Percentiles rank a stretch among this genome's conserved stretches.
phyloP scores from a whole-genome alignment of 2,113 vertebrate genomes.

The Pagrus major region DNA sequence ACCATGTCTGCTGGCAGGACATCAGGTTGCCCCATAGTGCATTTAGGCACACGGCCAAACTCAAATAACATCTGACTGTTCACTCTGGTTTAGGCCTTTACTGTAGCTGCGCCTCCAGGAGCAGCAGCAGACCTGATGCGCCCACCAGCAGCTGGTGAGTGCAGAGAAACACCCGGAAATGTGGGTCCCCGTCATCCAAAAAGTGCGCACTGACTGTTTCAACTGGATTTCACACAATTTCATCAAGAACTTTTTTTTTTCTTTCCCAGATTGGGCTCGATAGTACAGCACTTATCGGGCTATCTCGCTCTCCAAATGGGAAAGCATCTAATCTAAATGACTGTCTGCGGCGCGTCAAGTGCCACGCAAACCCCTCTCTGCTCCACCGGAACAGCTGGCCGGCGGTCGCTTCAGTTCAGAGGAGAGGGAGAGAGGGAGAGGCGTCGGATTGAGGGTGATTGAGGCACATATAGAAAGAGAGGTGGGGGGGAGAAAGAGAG shows the following conservation, averaged over 20 bases:
- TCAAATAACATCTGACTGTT: slow-evolving; percentile 47
- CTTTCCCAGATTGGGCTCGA: slow-evolving; percentile 45
- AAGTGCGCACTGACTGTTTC: not conserved
- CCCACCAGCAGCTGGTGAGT: slow-evolving; percentile 33
- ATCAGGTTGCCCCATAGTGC: slow-evolving; percentile 61
- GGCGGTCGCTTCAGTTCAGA: slow-evolving; percentile 55
- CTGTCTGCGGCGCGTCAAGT: slow-evolving; percentile 55
- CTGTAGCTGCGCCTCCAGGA: slow-evolving; percentile 30
- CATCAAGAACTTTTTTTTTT: slow-evolving; percentile 62
- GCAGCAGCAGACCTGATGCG: slow-evolving; percentile 20
- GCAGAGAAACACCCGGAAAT: slow-evolving; percentile 26
- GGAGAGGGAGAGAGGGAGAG: slow-evolving; percentile 56
- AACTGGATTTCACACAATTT: slow-evolving; percentile 48
- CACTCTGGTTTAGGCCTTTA: slow-evolving; percentile 19
- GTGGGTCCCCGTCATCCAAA: slow-evolving; percentile 12
- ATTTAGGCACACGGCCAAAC: slow-evolving; percentile 63
- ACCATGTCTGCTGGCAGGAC: slow-evolving; percentile 69
- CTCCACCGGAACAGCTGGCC: slow-evolving; percentile 63
- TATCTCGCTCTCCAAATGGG: slow-evolving; percentile 40
- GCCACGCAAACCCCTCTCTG: slow-evolving; percentile 34
- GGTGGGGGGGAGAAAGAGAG: slow-evolving; percentile 22
- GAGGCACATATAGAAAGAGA: slow-evolving; percentile 51
- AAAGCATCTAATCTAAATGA: slow-evolving; percentile 52
- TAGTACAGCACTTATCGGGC: slow-evolving; percentile 28
- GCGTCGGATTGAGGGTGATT: slow-evolving; percentile 49